A percentile compares a stretch with the other conserved stretches of the same genome.
Evolutionary conservation across 2,113 vertebrate species (phyloP).

Genomic region (Phasianus colchicus): DNA sequence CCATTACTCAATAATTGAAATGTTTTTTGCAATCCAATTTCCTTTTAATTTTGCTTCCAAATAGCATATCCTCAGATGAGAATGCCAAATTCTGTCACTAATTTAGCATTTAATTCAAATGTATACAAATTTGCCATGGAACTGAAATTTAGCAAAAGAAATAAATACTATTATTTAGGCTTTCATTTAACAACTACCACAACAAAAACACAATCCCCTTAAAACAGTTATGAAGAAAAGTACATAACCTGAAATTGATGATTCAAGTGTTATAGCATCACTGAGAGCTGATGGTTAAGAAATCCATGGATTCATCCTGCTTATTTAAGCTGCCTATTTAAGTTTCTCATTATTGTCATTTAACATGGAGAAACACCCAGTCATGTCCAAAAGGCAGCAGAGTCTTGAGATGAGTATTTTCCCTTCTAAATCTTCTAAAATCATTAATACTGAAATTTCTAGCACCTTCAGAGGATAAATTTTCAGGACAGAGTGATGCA

Average conservation of each 20-base stretch:
- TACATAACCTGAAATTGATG: background rate
- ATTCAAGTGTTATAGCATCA: background rate
- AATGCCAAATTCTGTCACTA: background rate
- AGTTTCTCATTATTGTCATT: background rate
- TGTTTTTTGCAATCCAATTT: background rate
- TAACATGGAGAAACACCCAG: background rate
- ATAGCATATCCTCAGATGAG: background rate
- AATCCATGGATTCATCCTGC: background rate
- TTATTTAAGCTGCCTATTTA: background rate
- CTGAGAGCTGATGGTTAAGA: background rate
- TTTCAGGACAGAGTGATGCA: background rate
- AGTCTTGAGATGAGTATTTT: background rate
- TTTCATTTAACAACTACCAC: background rate
- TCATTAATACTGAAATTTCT: background rate
- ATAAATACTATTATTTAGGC: background rate
- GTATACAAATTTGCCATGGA: rapidly evolving
- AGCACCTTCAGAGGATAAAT: background rate
- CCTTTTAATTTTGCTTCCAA: background rate
- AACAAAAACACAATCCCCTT: background rate
- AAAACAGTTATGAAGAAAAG: background rate
- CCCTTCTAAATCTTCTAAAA: background rate
- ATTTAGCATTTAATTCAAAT: background rate
- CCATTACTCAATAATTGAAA: background rate
- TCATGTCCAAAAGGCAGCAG: background rate
- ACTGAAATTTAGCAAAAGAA: background rate